These are phyloP conservation scores for Amphiprion ocellaris DNA, from an alignment of 2,113 vertebrate species.

Conservation along the genomic window DNA sequence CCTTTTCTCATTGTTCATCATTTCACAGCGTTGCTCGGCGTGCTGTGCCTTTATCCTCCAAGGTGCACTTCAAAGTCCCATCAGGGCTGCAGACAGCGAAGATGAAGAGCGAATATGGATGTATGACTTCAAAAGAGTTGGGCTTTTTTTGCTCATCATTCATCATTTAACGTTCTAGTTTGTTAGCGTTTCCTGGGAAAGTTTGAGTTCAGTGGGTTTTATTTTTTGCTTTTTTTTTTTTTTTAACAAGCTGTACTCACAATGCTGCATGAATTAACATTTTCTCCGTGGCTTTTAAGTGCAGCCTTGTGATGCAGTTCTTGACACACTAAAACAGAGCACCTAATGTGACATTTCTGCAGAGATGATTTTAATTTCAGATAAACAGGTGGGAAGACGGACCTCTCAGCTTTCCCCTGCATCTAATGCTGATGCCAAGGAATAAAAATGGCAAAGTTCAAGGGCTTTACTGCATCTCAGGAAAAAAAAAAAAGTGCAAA, in stretches of 20 bases:
- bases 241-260: background rate
- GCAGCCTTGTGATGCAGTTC: background rate
- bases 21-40: background rate
- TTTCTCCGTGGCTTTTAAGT: constrained; percentile 12
- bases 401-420: background rate
- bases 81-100: constrained; percentile 20
- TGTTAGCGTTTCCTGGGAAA: constrained; percentile 1
- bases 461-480: background rate
- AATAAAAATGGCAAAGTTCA: background rate
- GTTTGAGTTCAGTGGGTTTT: background rate
- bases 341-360: constrained; percentile 37
- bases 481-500: background rate
- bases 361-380: constrained; percentile 20
- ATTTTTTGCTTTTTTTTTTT: too few relatives aligned
- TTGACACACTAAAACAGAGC: constrained; percentile 6
- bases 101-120: constrained; percentile 25
- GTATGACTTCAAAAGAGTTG: constrained; percentile 36
- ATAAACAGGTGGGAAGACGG: background rate
- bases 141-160: background rate
- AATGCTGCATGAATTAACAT: constrained; percentile 13
- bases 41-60: background rate
- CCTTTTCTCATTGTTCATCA: constrained; percentile 9
- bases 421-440: background rate
- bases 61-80: constrained; percentile 32
- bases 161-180: constrained; percentile 11